Percentiles rank a stretch among this genome's conserved stretches.
Conservation (phyloP, 2,113 vertebrate species). For the Bubalus kerabau region DNA sequence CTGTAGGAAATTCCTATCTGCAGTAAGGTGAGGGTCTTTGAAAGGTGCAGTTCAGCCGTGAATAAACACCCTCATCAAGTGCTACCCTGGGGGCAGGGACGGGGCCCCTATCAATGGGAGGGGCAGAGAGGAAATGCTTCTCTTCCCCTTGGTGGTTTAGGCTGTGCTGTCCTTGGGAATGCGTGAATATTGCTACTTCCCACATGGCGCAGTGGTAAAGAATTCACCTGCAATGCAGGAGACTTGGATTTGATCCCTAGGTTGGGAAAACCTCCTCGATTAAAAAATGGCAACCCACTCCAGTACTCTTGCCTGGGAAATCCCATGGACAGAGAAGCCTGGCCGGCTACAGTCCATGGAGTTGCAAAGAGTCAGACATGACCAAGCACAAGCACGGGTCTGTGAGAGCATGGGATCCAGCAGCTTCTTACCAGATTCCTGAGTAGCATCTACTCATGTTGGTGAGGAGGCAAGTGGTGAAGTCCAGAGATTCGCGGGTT, state of each 20-base stretch:
- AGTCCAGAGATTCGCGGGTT: background rate
- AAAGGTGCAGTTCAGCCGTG: background rate
- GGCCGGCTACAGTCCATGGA: background rate
- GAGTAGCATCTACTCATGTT: background rate
- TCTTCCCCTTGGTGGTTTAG: background rate
- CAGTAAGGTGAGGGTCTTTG: background rate
- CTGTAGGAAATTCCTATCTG: background rate
- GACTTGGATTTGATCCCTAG: background rate
- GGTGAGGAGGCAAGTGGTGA: background rate
- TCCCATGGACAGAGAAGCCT: background rate
- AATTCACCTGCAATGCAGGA: background rate
- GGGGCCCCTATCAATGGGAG: background rate
- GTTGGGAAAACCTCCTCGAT: background rate
- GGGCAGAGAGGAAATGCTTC: background rate
- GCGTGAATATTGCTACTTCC: background rate
- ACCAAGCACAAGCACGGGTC: rapidly evolving
- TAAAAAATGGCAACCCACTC: background rate
- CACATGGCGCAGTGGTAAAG: background rate
- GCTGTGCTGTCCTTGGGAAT: background rate
- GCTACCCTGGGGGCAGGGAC: background rate
- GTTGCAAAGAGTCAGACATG: background rate
- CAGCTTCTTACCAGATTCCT: background rate
- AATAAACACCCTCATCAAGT: background rate
- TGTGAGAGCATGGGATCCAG: background rate
- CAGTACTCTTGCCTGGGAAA: background rate